phyloP scores from a whole-genome alignment of 2,888 invertebrate species.

The Idaea straminata region DNA sequence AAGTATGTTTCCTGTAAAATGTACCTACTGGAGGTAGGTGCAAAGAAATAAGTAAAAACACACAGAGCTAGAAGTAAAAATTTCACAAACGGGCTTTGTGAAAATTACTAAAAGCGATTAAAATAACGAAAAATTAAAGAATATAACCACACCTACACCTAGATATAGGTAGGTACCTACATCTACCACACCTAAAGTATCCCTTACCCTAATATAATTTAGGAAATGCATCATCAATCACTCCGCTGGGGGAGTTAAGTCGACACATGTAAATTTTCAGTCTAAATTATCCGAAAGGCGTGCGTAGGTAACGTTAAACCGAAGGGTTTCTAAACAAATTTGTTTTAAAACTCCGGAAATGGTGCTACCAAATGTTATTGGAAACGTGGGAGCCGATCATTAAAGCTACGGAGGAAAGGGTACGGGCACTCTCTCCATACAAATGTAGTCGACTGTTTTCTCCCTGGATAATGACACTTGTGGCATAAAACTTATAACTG shows the following conservation, averaged over 20 bases:
- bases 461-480: no score
- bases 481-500: no score
- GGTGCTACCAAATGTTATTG: conserved; percentile 11
- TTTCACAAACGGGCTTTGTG: no score
- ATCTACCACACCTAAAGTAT: conserved; percentile 19
- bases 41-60: no score
- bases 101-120: no score
- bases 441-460: no score
- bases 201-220: conserved; percentile 55
- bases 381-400: conserved; percentile 1
- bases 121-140: no score
- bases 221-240: conserved; percentile 72
- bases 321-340: conserved; percentile 34
- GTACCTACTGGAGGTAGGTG: no score
- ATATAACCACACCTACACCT: conserved; percentile 7
- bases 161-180: conserved; percentile 6
- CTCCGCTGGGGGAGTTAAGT: conserved; percentile 67
- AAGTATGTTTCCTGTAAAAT: no score
- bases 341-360: conserved; percentile 32
- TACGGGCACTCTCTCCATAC: no score
- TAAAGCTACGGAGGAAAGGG: background rate
- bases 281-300: conserved; percentile 67
- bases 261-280: conserved; percentile 75
- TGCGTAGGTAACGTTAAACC: conserved; percentile 30
- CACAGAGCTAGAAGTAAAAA: no score